phyloP scores from a whole-genome alignment of 1,140 invertebrate genomes.

The Neodiprion fabricii region DNA sequence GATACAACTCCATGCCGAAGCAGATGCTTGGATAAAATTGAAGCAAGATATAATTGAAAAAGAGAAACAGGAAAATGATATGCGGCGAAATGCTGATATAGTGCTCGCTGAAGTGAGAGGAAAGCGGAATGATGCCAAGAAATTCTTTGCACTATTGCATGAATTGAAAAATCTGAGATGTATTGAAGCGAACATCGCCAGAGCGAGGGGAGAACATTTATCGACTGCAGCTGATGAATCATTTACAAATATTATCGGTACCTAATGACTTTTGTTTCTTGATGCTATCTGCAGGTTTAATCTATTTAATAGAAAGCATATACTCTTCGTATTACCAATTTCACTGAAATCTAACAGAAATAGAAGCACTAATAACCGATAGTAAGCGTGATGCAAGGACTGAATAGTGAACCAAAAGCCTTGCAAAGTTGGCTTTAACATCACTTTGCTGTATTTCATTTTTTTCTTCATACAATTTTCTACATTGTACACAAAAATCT shows the following conservation, averaged over 20 bases:
- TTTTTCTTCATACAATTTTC: no score
- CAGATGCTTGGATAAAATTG: slow-evolving; percentile 69
- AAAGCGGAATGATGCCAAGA: slow-evolving; percentile 73
- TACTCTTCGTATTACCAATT: no score
- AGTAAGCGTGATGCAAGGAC: no score
- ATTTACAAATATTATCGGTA: slow-evolving; percentile 57
- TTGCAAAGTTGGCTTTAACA: no score
- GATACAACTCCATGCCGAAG: slow-evolving; percentile 57
- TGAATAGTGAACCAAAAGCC: no score
- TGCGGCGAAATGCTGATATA: slow-evolving; percentile 72
- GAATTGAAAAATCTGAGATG: slow-evolving; percentile 68
- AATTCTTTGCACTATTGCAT: slow-evolving; percentile 67
- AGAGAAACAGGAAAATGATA: slow-evolving; percentile 70
- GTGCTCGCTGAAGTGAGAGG: slow-evolving; percentile 71
- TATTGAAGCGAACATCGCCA: slow-evolving; percentile 66
- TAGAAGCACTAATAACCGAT: no score
- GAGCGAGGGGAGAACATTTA: slow-evolving; percentile 66
- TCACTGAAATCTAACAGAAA: no score
- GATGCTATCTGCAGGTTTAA: no score
- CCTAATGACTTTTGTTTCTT: slow-evolving; percentile 9
- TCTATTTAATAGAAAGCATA: no score
- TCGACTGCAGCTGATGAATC: slow-evolving; percentile 52
- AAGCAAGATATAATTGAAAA: slow-evolving; percentile 67
- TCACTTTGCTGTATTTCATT: no score
- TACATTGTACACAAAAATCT: no score